phyloP scores from a whole-genome alignment of 1,140 invertebrate species.

The Zophobas atratus region DNA sequence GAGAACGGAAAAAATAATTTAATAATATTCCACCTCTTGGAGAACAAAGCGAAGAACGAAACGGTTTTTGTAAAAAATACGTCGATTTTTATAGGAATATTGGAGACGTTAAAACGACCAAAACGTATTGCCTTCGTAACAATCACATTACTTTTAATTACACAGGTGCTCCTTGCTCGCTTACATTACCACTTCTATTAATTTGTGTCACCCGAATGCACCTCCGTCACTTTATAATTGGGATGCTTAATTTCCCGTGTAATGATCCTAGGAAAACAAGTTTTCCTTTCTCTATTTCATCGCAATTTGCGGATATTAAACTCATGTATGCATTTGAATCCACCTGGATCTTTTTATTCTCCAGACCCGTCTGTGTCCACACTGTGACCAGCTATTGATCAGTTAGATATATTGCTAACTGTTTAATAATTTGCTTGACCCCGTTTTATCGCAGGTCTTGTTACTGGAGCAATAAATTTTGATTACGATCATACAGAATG shows the following conservation, averaged over 20 bases:
- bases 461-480: not conserved
- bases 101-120: no score
- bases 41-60: not conserved
- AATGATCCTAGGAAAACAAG: constrained; percentile 1
- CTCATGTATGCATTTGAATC: not conserved
- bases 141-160: no score
- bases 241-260: constrained; percentile 15
- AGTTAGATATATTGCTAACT: constrained; percentile 16
- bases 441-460: constrained; percentile 2
- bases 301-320: no score
- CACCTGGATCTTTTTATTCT: not conserved
- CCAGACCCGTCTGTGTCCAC: not conserved
- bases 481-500: not conserved
- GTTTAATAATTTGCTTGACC: constrained; percentile 28
- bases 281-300: not conserved
- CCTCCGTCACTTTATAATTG: constrained; percentile 7
- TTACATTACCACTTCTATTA: not conserved
- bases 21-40: not conserved
- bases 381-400: constrained; percentile 9
- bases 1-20: constrained; percentile 12
- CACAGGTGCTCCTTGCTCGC: no score
- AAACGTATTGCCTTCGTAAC: no score
- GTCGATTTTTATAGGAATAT: not conserved
- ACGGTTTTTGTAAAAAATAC: not conserved
- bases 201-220: constrained; percentile 10